Evolutionary conservation across 2,888 invertebrate species (phyloP).

Genomic region (Catonia carolina): DNA sequence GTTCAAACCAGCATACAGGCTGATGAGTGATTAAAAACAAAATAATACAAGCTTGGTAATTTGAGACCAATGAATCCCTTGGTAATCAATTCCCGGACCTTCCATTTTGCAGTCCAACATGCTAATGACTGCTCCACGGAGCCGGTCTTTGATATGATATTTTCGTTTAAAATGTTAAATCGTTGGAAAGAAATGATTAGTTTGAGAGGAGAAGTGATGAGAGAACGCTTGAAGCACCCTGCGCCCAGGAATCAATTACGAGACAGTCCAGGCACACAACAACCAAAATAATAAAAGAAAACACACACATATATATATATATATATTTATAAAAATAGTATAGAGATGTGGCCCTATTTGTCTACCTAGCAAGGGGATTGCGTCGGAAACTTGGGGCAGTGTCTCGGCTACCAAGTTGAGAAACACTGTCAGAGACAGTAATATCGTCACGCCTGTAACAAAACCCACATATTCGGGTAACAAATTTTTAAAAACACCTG

Average conservation of each 20-base stretch:
- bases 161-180: too few relatives aligned
- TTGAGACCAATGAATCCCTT: too few relatives aligned
- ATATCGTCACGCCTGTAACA: conserved; percentile 87
- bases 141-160: too few relatives aligned
- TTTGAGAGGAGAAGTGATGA: not conserved
- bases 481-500: too few relatives aligned
- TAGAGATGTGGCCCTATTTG: conserved; percentile 32
- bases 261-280: conserved; percentile 25
- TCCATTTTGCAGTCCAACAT: too few relatives aligned
- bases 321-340: conserved; percentile 30
- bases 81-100: too few relatives aligned
- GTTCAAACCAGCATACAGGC: too few relatives aligned
- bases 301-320: conserved; percentile 33
- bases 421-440: conserved; percentile 96
- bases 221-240: not conserved
- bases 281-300: conserved; percentile 28
- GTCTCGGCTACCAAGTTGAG: conserved; percentile 96
- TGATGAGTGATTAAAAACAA: too few relatives aligned
- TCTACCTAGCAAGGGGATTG: conserved; percentile 55
- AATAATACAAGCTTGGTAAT: too few relatives aligned
- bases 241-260: conserved; percentile 33
- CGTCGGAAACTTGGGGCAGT: conserved; percentile 68
- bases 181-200: too few relatives aligned
- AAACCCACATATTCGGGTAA: not conserved
- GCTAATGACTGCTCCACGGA: too few relatives aligned